Conservation (phyloP, 2,888 invertebrate genomes). For the Protula sp. region DNA sequence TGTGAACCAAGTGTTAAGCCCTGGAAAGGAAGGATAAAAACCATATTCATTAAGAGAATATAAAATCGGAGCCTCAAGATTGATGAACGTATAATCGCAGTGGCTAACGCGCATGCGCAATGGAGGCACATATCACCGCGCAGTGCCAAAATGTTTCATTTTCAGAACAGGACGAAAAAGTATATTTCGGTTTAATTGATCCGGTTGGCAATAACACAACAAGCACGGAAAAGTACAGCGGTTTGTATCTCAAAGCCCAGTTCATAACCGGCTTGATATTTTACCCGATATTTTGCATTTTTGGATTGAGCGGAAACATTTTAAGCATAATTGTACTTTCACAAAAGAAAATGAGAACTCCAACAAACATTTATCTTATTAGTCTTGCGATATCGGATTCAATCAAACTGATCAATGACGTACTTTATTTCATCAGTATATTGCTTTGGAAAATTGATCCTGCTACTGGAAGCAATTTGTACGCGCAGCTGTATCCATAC, state of each 20-base stretch:
- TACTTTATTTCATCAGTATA: constrained; percentile 14
- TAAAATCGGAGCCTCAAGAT: too few species aligned
- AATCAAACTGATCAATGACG: constrained; percentile 18
- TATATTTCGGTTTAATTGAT: too few species aligned
- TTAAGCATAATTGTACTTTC: constrained; percentile 13
- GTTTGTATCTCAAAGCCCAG: constrained; percentile 14
- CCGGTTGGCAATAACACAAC: too few species aligned
- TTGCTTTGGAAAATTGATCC: constrained; percentile 9
- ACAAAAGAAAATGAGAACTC: constrained; percentile 8
- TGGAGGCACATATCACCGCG: too few species aligned
- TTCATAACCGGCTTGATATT: constrained; percentile 15
- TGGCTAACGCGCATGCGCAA: too few species aligned
- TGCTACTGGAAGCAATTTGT: constrained; percentile 1
- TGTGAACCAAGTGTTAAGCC: too few species aligned
- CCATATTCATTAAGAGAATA: too few species aligned
- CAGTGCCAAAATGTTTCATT: too few species aligned
- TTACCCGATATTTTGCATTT: constrained; percentile 16
- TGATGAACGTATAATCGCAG: too few species aligned
- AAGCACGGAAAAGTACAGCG: background rate
- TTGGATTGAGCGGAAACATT: constrained; percentile 14
- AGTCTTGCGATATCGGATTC: constrained; percentile 16
- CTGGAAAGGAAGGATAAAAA: too few species aligned
- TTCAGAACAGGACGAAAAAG: too few species aligned
- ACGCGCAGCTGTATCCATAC: constrained; percentile 19
- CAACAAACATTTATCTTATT: constrained; percentile 15